Percentiles rank a stretch among this genome's conserved stretches.
Conservation (phyloP, 1,140 invertebrate genomes). For the Penaeus vannamei region DNA sequence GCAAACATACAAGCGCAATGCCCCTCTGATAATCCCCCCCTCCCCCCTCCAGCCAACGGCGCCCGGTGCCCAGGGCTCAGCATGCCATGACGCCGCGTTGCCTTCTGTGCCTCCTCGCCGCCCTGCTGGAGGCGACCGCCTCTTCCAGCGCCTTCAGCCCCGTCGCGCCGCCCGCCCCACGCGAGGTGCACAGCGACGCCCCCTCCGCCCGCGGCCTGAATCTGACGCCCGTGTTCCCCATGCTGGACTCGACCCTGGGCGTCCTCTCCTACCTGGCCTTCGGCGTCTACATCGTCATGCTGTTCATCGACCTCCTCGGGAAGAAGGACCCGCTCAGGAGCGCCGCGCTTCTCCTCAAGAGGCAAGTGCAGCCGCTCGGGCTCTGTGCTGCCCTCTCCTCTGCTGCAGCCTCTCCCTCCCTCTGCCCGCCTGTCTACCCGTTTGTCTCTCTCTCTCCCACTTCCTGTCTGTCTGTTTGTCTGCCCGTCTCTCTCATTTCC, state of each 20-base stretch:
- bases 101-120: too few species aligned
- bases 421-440: background rate
- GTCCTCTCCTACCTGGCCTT: constrained; percentile 56
- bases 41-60: too few species aligned
- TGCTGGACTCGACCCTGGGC: constrained; percentile 51
- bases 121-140: too few species aligned
- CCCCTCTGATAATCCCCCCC: too few species aligned
- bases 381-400: background rate
- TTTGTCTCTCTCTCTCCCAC: background rate
- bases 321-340: constrained; percentile 19
- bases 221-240: constrained; percentile 40
- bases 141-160: too few species aligned
- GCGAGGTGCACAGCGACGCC: too few species aligned
- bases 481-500: constrained; percentile 3
- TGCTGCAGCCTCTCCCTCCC: background rate
- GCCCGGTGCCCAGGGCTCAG: too few species aligned
- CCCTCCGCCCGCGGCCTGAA: background rate
- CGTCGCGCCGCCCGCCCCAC: too few species aligned
- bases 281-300: constrained; percentile 45
- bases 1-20: too few species aligned
- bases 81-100: too few species aligned
- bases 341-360: constrained; percentile 1
- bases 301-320: constrained; percentile 21
- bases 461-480: background rate
- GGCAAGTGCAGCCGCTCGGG: background rate